Base-by-base conservation (phyloP, 2,888 invertebrate species). In the Cenopis cana region DNA sequence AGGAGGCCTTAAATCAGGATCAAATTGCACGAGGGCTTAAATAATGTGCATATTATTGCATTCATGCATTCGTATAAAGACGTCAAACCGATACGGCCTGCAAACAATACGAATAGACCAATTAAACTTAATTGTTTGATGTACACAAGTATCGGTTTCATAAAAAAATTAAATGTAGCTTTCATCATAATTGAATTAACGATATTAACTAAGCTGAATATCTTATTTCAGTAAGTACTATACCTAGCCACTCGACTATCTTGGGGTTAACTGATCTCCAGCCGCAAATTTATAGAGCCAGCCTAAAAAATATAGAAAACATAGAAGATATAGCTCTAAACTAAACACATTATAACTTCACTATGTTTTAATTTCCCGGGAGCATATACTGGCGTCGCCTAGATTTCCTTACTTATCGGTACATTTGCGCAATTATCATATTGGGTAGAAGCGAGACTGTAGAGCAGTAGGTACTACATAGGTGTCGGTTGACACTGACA, bases 41-140 rank as follows among this genome's bases (percentile, higher is more conserved):
- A 89, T 91, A 71, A 90, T 91, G 90, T 87, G 87, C 91, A 89
- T 91, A 89, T 87, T 90, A 91, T 88, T 90, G 87, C 86, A 85
- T 85, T 85, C 85, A 82, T 85, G 81, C 84, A 83, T 82, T 84
- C 82, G 78, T 87, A 93, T 92, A 92, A 91, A 91, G 91, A 91
- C 89, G 88, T 92, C 91, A 89, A 82, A 85, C 77, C 54, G 57
- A 71, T 71, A 71, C 70, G 11, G 67, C 55, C 17, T 49, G 67
- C 70, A 71, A 54, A 55, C 46, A 70, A 36, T 49, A 49, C n/a
- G 55, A 11, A 66, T 29, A 52, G 38, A 38, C 36, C 20, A 55
- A 56, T 38, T 17, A 49, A 66, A 60, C 41, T 70, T 70, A 36
- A 52, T 54, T 64, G 24, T 38, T 33, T 5, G 20, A 41, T 33